These are phyloP conservation scores for Tetropium fuscum DNA, from an alignment of 2,888 invertebrate species.

Conservation along the genomic window DNA sequence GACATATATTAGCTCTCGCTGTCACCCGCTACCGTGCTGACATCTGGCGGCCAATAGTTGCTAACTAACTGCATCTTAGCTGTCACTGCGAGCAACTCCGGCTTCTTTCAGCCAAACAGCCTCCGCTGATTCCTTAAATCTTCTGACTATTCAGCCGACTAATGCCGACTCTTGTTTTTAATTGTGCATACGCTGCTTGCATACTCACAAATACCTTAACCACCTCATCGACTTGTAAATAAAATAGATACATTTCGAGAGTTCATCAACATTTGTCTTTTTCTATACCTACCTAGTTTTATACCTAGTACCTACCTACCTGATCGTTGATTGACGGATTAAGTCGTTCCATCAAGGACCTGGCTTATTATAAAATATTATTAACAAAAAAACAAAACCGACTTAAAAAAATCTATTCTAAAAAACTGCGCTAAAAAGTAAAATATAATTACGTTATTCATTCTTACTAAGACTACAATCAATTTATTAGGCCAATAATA, in stretches of 20 bases:
- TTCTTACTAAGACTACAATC: too few species aligned
- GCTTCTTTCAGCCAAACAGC: constrained; percentile 39
- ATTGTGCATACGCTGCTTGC: constrained; percentile 20
- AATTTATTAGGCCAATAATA: too few species aligned
- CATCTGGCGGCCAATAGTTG: constrained; percentile 63
- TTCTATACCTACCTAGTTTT: too few species aligned
- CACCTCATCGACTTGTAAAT: constrained; percentile 8
- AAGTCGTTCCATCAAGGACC: too few species aligned
- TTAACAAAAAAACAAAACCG: too few species aligned
- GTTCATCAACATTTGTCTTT: too few species aligned
- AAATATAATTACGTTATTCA: too few species aligned
- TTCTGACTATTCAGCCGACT: constrained; percentile 47
- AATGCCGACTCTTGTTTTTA: constrained; percentile 35
- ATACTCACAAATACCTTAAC: background rate
- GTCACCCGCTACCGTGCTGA: constrained; percentile 64
- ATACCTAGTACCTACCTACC: too few species aligned
- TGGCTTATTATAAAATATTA: too few species aligned
- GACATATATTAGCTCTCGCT: constrained; percentile 58
- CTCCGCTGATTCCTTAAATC: constrained; percentile 51
- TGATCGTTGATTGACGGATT: too few species aligned
- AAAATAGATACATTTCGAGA: background rate
- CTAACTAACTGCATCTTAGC: constrained; percentile 61
- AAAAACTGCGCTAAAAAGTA: too few species aligned
- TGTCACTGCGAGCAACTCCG: constrained; percentile 53
- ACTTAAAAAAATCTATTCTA: too few species aligned